Evolutionary conservation across 53 echinoderm and acorn worm genomes (phyloP).

Genomic region (Stichopus horrens): DNA sequence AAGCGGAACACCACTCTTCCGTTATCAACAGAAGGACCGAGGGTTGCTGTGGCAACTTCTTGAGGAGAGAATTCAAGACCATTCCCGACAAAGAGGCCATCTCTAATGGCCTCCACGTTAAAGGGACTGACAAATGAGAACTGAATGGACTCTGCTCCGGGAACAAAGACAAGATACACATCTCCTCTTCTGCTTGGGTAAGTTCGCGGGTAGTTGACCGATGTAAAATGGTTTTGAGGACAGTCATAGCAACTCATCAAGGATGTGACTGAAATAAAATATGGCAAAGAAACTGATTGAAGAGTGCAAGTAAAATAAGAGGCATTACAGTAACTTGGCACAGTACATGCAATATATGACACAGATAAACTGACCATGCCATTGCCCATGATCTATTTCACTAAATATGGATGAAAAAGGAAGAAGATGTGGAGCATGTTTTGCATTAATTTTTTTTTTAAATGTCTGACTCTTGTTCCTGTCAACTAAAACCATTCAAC

Average conservation of each 20-base stretch:
- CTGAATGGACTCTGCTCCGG: slow-evolving; percentile 6
- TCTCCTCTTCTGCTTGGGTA: neutral
- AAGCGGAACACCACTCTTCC: neutral
- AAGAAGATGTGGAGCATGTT: too few relatives aligned
- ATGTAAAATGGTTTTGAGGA: neutral
- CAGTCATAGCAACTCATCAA: slow-evolving; percentile 12
- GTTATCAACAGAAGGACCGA: neutral
- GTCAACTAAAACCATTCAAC: too few relatives aligned
- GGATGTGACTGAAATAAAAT: neutral
- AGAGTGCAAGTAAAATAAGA: neutral
- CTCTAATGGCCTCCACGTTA: neutral
- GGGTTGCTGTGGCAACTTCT: neutral
- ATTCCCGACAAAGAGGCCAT: slow-evolving; percentile 30
- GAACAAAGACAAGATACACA: slow-evolving; percentile 31
- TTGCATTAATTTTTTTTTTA: too few relatives aligned
- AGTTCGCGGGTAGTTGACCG: neutral
- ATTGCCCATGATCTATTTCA: too few relatives aligned
- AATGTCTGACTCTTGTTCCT: too few relatives aligned
- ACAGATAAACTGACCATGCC: too few relatives aligned
- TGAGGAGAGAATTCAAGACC: neutral
- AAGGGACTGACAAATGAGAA: neutral
- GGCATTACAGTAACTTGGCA: too few relatives aligned
- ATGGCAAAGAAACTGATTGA: neutral
- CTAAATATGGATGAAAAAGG: too few relatives aligned
- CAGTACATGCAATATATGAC: too few relatives aligned